phyloP scores from a whole-genome alignment of 2,888 invertebrate genomes.

The Hypsopygia costalis region DNA sequence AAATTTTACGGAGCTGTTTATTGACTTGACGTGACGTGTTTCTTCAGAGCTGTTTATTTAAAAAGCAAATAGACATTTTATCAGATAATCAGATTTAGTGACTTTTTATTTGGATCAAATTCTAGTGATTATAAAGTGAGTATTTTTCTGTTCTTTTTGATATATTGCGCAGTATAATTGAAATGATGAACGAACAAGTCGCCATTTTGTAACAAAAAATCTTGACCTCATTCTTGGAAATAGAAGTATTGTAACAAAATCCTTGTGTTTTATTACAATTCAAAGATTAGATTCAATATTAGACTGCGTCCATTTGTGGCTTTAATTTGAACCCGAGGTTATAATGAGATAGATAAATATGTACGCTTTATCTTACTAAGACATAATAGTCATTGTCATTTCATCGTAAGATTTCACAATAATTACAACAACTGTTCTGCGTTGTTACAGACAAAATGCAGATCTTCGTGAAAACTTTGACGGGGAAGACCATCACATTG shows the following conservation, averaged over 20 bases:
- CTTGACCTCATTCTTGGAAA: neutral
- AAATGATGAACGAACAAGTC: neutral
- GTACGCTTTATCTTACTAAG: too few relatives aligned
- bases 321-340: too few relatives aligned
- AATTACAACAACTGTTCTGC: constrained; percentile 1
- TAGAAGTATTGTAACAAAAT: too few relatives aligned
- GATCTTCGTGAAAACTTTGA: constrained; percentile 33
- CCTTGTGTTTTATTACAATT: too few relatives aligned
- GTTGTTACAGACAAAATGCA: constrained; percentile 42
- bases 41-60: constrained; percentile 36
- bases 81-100: constrained; percentile 20
- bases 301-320: too few relatives aligned
- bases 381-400: too few relatives aligned
- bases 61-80: constrained; percentile 23
- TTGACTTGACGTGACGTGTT: constrained; percentile 22
- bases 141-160: constrained; percentile 14
- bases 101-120: constrained; percentile 25
- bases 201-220: constrained; percentile 8
- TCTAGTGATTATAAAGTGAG: constrained; percentile 43
- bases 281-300: too few relatives aligned
- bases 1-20: constrained; percentile 27
- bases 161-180: constrained; percentile 20
- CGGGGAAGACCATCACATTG: constrained; percentile 41
- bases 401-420: neutral
- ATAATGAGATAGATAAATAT: too few relatives aligned